These are phyloP conservation scores for Trimorus sp. DNA, from an alignment of 2,888 invertebrate genomes.

Conservation along the genomic window DNA sequence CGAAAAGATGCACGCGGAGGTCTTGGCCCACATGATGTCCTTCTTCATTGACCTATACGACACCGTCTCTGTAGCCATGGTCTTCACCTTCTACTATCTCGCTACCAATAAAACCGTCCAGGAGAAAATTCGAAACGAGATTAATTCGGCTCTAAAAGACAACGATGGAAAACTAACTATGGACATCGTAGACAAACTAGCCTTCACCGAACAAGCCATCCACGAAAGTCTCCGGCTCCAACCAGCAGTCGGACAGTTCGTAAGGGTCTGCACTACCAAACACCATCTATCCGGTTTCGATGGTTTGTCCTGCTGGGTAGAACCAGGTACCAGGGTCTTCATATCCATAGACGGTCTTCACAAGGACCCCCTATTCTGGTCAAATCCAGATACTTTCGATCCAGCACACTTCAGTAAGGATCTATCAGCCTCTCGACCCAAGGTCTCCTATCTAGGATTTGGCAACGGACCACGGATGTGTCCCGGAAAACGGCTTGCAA, in stretches of 20 bases:
- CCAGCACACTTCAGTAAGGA: slow-evolving; percentile 72
- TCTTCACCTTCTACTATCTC: slow-evolving; percentile 81
- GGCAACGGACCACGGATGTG: slow-evolving; percentile 74
- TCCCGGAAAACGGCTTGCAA: slow-evolving; percentile 23
- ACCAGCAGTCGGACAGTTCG: slow-evolving; percentile 47
- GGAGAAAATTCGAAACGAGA: slow-evolving; percentile 81
- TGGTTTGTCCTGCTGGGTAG: slow-evolving; percentile 65
- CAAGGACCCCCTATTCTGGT: slow-evolving; percentile 69
- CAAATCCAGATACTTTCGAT: slow-evolving; percentile 69
- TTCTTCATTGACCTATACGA: slow-evolving; percentile 83
- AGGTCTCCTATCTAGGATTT: slow-evolving; percentile 71
- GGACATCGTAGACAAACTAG: slow-evolving; percentile 82
- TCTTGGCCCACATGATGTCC: slow-evolving; percentile 81
- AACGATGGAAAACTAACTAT: slow-evolving; percentile 78
- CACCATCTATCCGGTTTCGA: slow-evolving; percentile 70
- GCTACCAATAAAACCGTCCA: slow-evolving; percentile 81
- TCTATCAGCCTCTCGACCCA: slow-evolving; percentile 42
- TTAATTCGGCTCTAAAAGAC: slow-evolving; percentile 76
- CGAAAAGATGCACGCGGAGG: slow-evolving; percentile 6
- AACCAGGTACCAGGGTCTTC: slow-evolving; percentile 65
- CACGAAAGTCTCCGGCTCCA: slow-evolving; percentile 70
- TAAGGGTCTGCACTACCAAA: slow-evolving; percentile 65
- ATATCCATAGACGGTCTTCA: slow-evolving; percentile 67
- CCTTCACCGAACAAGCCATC: slow-evolving; percentile 82
- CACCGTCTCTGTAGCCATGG: slow-evolving; percentile 82